These are phyloP conservation scores for Neoseiulus cucumeris DNA, from an alignment of 1,140 invertebrate genomes.

Conservation along the genomic window DNA sequence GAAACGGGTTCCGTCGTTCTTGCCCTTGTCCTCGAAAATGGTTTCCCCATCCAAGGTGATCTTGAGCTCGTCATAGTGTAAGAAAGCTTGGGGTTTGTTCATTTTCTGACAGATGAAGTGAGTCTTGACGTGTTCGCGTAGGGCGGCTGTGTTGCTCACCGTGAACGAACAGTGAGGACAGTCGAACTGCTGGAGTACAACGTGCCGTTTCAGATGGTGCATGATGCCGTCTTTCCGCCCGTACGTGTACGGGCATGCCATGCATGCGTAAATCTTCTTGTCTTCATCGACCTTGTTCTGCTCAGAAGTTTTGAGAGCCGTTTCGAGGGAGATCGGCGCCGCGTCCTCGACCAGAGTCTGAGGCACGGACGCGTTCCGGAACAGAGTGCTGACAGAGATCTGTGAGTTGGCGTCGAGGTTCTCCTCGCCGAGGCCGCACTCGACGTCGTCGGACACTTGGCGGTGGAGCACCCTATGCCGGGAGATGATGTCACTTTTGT, in stretches of 20 bases:
- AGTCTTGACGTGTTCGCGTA: constrained; percentile 54
- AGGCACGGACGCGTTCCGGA: constrained; percentile 11
- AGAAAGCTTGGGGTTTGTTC: constrained; percentile 38
- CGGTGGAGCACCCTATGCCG: constrained; percentile 46
- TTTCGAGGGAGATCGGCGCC: constrained; percentile 68
- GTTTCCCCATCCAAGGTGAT: constrained; percentile 16
- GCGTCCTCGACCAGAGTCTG: constrained; percentile 45
- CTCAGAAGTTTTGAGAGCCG: constrained; percentile 45
- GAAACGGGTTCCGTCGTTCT: background rate
- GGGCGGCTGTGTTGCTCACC: constrained; percentile 49
- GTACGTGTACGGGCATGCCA: constrained; percentile 54
- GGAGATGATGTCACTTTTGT: constrained; percentile 49
- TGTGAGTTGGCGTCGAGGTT: constrained; percentile 5
- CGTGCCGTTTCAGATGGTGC: constrained; percentile 51
- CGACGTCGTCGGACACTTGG: constrained; percentile 17
- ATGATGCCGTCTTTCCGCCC: constrained; percentile 46
- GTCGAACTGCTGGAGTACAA: constrained; percentile 36
- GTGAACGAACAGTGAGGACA: constrained; percentile 67
- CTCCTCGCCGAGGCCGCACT: constrained; percentile 14
- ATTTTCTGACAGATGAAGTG: constrained; percentile 44
- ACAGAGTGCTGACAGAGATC: constrained; percentile 3
- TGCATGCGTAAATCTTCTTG: constrained; percentile 37
- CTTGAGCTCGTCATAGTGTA: constrained; percentile 28
- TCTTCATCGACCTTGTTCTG: constrained; percentile 21
- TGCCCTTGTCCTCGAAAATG: constrained; percentile 16